Evolutionary conservation across 2,113 vertebrate genomes (phyloP), one percentile per base, ranked within the genome.

Genomic region (Dipodomys merriami): DNA sequence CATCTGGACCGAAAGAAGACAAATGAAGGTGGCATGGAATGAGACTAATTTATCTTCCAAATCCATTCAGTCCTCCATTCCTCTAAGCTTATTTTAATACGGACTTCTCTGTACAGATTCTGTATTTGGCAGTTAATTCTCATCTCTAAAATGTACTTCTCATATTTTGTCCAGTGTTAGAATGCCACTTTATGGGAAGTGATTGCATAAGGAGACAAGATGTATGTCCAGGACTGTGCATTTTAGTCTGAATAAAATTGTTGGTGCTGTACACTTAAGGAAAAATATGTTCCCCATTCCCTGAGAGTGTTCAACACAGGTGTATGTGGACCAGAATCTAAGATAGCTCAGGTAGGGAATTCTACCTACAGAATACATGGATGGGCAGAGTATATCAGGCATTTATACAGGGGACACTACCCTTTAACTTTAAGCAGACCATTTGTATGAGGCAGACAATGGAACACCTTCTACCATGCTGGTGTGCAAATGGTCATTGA

Each of bases 181-280:
- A 87, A n/a, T 23, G 13, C 2, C 20, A n/a, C 25, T 83, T 82
- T 33, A 23, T 27, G 65, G 79, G 13, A 35, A 64, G 5, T 25
- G 7, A 57, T 10, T 80, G 25, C 18, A 68, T 53, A 60, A 84
- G 35, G 20, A 84, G 64, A 69, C 49, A 74, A 78, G 65, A 39
- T 4, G 6, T 1, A 4, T 15, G 13, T 30, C 16, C 39, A n/a
- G 6, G 6, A 35, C 15, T 87, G 23, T 82, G 19, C 9, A 60
- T 7, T 6, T 12, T 22, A 27, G 25, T 0, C n/a, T 39, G 25
- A n/a, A 18, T 0, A 22, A 64, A 6, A 27, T 49, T 87, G 33
- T 46, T 72, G 27, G 25, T 64, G 16, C 62, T 30, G 19, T 3
- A 6, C 1, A 6, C 9, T 16, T 53, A 46, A 0, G 1, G 29